These are phyloP conservation scores for Caenorhabditis brenneri DNA, from an alignment of 1,140 invertebrate genomes.

Conservation along the genomic window DNA sequence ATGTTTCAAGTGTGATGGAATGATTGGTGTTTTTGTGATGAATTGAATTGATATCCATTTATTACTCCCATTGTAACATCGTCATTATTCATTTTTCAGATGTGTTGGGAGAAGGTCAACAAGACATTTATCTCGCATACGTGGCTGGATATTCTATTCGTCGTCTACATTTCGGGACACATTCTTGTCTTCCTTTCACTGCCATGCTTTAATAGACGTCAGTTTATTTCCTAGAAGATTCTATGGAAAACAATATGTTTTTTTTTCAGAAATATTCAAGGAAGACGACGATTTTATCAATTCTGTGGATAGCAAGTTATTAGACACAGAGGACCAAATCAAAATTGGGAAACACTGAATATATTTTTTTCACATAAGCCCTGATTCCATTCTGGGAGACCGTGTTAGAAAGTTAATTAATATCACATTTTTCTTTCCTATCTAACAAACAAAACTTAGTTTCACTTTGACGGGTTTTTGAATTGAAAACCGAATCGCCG, in stretches of 20 bases:
- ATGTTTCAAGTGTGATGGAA: constrained; percentile 23
- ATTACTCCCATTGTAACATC: neutral
- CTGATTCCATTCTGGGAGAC: no score
- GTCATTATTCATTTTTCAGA: constrained; percentile 22
- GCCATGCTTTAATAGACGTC: constrained; percentile 51
- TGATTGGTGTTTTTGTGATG: neutral
- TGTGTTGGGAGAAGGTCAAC: constrained; percentile 50
- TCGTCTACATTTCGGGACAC: constrained; percentile 38
- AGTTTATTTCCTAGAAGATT: neutral
- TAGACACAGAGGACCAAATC: no score
- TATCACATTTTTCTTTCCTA: neutral
- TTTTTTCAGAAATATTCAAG: constrained; percentile 13
- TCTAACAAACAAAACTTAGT: neutral
- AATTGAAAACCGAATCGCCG: constrained; percentile 7
- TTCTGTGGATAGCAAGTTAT: neutral
- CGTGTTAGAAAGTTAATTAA: no score
- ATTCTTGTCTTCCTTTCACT: constrained; percentile 37
- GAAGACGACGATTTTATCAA: constrained; percentile 23
- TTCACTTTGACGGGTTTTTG: constrained; percentile 5
- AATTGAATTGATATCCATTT: neutral
- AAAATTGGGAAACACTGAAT: no score
- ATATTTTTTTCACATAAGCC: no score
- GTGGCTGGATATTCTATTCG: constrained; percentile 49
- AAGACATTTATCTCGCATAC: constrained; percentile 32
- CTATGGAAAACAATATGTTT: neutral